Evolutionary conservation across 2,888 invertebrate species (phyloP), one percentile per base, ranked within the genome.

Genomic region (Doris montereyensis): DNA sequence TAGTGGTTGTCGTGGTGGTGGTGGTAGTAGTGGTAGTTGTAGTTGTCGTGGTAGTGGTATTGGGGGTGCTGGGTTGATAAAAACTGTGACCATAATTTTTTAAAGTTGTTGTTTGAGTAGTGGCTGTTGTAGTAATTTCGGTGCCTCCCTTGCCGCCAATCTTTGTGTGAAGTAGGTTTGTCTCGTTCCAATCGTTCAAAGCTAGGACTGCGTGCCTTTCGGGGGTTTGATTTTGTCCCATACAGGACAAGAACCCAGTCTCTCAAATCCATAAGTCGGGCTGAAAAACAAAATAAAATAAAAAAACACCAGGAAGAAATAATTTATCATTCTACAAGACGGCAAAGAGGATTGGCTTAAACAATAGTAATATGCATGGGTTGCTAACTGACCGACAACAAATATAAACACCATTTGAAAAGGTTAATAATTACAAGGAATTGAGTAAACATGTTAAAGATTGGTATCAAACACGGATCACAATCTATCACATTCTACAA

Each of bases 241-340:
- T 97, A 97, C 91, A 97, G 94, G 89, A 96, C 95, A 91, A 98
- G 93, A 82, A 97, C 96, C 98, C 97, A 98, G 91, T 96, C 96
- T 93, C 96, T 95, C 87, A 98, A 94, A 84, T 95, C 95, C 81
- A 97, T 97, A 79, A 85, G 83, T 30, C 84, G 86, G 82, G 85
- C 89, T 89, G 88, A 80, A 88, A 88, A 84, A 85, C 87, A 84
- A 78, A n/a, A n/a, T n/a, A n/a, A n/a, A n/a, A n/a, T n/a, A n/a
- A n/a, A n/a, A n/a, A n/a, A n/a, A n/a, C n/a, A n/a, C n/a, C n/a
- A n/a, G n/a, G n/a, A n/a, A n/a, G n/a, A n/a, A n/a, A n/a, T n/a
- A n/a, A n/a, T n/a, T n/a, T n/a, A n/a, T n/a, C n/a, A n/a, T n/a
- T n/a, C n/a, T n/a, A n/a, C n/a, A n/a, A n/a, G n/a, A n/a, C n/a